phyloP scores from a whole-genome alignment of 2,797 vertebrate species.

The Mionectes olivaceus region DNA sequence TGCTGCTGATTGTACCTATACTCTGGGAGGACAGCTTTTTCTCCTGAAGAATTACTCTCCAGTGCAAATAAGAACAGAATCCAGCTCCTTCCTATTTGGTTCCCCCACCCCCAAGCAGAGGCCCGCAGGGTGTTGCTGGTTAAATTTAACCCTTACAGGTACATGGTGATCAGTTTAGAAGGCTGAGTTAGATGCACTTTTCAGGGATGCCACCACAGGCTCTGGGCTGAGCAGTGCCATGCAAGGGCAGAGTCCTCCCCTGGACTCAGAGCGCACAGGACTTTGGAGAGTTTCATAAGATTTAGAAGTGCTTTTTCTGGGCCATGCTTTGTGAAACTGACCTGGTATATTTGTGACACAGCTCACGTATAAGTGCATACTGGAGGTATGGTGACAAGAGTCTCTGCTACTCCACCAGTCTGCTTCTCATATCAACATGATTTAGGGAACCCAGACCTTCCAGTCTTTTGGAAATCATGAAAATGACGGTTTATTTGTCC shows the following conservation, averaged over 20 bases:
- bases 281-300: background rate
- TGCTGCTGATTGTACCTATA: background rate
- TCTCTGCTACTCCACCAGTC: background rate
- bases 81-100: background rate
- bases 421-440: background rate
- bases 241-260: background rate
- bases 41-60: background rate
- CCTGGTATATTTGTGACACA: background rate
- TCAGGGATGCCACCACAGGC: background rate
- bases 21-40: background rate
- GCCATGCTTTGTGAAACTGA: background rate
- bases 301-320: background rate
- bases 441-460: background rate
- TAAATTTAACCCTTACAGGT: background rate
- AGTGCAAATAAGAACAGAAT: background rate
- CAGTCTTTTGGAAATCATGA: background rate
- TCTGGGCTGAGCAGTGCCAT: background rate
- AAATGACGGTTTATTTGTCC: background rate
- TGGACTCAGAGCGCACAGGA: background rate
- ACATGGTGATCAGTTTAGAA: accelerated
- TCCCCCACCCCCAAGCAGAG: background rate
- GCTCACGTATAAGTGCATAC: accelerated
- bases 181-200: background rate
- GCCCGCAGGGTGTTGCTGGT: accelerated
- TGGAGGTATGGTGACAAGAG: background rate